A percentile compares a stretch with the other conserved stretches of the same genome.
phyloP scores from a whole-genome alignment of 2,888 invertebrate species.

The Agrochola litura region DNA sequence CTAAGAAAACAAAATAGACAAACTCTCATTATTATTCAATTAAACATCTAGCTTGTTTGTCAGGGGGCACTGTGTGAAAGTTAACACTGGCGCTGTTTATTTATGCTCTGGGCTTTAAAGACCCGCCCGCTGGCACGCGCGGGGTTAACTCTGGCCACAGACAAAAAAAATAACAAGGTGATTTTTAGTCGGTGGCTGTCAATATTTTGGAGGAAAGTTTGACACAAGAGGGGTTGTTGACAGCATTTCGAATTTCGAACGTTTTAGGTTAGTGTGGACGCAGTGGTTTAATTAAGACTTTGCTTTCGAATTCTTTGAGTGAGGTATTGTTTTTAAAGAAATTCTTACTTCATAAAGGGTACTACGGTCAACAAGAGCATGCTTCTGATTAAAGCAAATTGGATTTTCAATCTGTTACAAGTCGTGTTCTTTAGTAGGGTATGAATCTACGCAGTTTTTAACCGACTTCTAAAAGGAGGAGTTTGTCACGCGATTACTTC shows the following conservation, averaged over 20 bases:
- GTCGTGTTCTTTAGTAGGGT: not conserved
- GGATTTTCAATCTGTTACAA: not conserved
- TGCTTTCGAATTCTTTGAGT: not conserved
- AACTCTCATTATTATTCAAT: slow-evolving; percentile 56
- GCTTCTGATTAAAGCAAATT: not conserved
- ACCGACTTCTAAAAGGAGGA: no score
- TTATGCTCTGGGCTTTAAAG: slow-evolving; percentile 67
- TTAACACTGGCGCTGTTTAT: slow-evolving; percentile 68
- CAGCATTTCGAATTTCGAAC: not conserved
- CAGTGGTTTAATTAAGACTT: not conserved
- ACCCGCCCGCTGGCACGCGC: slow-evolving; percentile 58
- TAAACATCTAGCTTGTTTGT: slow-evolving; percentile 52
- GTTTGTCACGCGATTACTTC: no score
- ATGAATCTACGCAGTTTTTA: not conserved
- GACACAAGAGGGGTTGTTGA: not conserved
- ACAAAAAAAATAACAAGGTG: slow-evolving; percentile 25
- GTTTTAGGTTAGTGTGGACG: not conserved
- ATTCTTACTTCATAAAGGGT: not conserved
- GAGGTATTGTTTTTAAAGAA: not conserved
- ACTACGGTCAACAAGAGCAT: not conserved
- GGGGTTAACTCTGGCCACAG: slow-evolving; percentile 59
- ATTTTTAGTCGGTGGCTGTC: not conserved
- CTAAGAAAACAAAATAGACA: slow-evolving; percentile 25
- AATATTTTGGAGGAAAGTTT: slow-evolving; percentile 15
- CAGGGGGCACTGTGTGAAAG: slow-evolving; percentile 57